These are phyloP conservation scores for Sparus aurata DNA, from an alignment of 2,797 vertebrate species.

Conservation along the genomic window DNA sequence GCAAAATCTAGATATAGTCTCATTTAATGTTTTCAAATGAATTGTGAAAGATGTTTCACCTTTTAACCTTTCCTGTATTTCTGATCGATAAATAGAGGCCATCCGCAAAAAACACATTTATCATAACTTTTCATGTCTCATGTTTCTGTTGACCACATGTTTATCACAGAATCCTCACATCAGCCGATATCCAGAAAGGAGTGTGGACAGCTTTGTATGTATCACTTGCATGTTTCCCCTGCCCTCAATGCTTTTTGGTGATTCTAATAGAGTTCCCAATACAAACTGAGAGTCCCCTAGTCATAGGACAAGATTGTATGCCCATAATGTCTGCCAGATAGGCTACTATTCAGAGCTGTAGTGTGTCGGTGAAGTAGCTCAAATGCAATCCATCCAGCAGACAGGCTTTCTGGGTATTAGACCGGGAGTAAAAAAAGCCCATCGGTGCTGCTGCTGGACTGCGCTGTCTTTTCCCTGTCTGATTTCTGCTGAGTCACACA, in stretches of 20 bases:
- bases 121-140: conserved; percentile 26
- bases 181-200: conserved; percentile 82
- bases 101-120: conserved; percentile 4
- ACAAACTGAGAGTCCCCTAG: conserved; percentile 48
- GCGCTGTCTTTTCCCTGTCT: conserved; percentile 43
- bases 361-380: conserved; percentile 56
- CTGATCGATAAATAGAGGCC: background rate
- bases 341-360: conserved; percentile 39
- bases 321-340: conserved; percentile 41
- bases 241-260: conserved; percentile 57
- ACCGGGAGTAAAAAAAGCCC: conserved; percentile 9
- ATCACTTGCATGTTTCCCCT: conserved; percentile 66
- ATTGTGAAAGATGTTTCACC: background rate
- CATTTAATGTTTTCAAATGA: background rate
- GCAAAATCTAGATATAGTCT: background rate
- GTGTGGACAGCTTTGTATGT: conserved; percentile 84
- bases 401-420: conserved; percentile 73
- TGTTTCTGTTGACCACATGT: conserved; percentile 73
- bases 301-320: conserved; percentile 15
- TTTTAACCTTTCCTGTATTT: background rate
- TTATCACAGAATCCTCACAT: conserved; percentile 78
- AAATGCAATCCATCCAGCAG: conserved; percentile 66
- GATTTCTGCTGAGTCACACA: conserved; percentile 69
- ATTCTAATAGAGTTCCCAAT: conserved; percentile 58
- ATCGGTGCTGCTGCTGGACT: conserved; percentile 48